Conservation (phyloP, 37 sponge, comb jelly and placozoan genomes). For the Agelas oroides region DNA sequence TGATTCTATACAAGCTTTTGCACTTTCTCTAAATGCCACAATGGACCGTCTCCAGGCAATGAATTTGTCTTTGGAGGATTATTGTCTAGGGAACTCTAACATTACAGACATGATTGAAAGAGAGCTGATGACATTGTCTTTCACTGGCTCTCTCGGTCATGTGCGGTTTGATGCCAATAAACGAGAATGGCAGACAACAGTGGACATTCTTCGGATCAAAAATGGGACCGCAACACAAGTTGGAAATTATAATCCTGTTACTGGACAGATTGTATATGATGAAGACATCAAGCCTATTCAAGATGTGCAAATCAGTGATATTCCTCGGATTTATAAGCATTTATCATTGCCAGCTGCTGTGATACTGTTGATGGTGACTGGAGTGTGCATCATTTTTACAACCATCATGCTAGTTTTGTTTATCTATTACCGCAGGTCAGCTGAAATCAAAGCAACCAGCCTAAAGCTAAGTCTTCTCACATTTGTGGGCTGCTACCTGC, state of each 20-base stretch:
- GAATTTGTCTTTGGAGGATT: too few species aligned
- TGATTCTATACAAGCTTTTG: constrained; percentile 31
- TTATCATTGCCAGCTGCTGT: not conserved
- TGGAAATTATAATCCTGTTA: not conserved
- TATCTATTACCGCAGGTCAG: constrained; percentile 13
- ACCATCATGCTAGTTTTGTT: not conserved
- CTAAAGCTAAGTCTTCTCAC: constrained; percentile 26
- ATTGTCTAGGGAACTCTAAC: too few species aligned
- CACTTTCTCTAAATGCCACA: not conserved
- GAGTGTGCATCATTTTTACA: not conserved
- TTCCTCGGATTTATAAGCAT: not conserved
- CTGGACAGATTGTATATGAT: not conserved
- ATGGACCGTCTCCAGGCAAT: not conserved
- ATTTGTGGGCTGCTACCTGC: constrained; percentile 38
- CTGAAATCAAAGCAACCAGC: constrained; percentile 48
- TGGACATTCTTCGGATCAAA: not conserved
- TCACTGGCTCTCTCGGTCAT: not conserved
- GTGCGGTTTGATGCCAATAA: not conserved
- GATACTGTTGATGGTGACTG: not conserved
- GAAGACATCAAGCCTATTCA: too few species aligned
- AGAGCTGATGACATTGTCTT: not conserved
- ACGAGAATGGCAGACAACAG: not conserved
- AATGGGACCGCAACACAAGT: not conserved
- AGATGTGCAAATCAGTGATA: too few species aligned
- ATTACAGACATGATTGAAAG: not conserved